Percentiles rank a stretch among this genome's conserved stretches.
Conservation (phyloP, 2,113 vertebrate species). For the Epinephelus lanceolatus region DNA sequence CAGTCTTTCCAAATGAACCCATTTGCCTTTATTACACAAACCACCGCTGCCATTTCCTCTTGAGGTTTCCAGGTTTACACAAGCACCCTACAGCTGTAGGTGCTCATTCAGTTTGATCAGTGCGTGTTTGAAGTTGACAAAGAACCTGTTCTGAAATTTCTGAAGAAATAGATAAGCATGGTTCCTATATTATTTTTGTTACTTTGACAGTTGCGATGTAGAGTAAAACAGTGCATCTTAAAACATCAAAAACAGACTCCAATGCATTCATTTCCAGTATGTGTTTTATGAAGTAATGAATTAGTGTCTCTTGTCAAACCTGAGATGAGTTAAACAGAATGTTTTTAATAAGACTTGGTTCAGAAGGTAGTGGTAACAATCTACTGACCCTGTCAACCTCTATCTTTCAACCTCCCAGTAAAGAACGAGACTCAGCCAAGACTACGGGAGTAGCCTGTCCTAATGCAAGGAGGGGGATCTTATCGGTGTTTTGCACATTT, state of each 20-base stretch:
- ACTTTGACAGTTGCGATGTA: background rate
- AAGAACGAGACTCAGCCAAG: background rate
- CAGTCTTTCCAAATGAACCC: slow-evolving; percentile 27
- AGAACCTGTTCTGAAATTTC: slow-evolving; percentile 19
- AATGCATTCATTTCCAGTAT: background rate
- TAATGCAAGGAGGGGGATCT: slow-evolving; percentile 54
- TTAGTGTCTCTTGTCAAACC: background rate
- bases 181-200: slow-evolving; percentile 3
- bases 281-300: background rate
- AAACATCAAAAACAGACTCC: background rate
- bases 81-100: slow-evolving; percentile 4
- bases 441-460: slow-evolving; percentile 56
- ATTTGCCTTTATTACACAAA: slow-evolving; percentile 54
- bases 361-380: background rate
- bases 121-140: background rate
- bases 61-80: slow-evolving; percentile 39
- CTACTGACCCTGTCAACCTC: background rate
- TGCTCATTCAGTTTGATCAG: background rate
- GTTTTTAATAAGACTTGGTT: background rate
- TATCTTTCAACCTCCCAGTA: background rate
- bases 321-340: background rate
- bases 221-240: background rate
- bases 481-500: slow-evolving; percentile 70
- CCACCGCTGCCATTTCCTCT: slow-evolving; percentile 70
- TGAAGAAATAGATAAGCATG: background rate